These are phyloP conservation scores for Physella acuta DNA, from an alignment of 1,140 invertebrate genomes.

Conservation along the genomic window DNA sequence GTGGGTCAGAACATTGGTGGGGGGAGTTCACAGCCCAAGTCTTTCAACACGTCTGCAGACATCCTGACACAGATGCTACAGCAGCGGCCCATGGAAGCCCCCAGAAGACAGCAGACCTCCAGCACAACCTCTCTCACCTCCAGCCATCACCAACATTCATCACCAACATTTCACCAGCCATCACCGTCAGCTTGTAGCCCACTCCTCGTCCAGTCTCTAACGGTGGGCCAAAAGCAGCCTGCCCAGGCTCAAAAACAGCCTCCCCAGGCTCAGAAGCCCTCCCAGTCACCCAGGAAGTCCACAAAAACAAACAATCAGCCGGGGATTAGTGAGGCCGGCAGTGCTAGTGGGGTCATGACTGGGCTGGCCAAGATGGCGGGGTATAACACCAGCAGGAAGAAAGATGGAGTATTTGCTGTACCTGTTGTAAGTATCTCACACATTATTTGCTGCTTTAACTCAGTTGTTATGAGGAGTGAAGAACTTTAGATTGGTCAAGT, in stretches of 20 bases:
- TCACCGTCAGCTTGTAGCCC: constrained; percentile 3
- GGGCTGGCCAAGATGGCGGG: not conserved
- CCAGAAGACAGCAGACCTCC: constrained; percentile 2
- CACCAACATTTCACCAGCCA: not conserved
- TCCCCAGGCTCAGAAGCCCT: not conserved
- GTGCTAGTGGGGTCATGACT: constrained; percentile 19
- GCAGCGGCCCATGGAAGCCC: constrained; percentile 7
- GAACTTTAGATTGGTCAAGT: too few species aligned
- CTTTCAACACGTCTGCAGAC: not conserved
- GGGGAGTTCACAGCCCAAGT: too few species aligned
- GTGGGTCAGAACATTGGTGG: constrained; percentile 2
- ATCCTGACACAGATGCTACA: constrained; percentile 1
- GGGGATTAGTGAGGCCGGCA: not conserved
- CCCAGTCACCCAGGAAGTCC: constrained; percentile 1
- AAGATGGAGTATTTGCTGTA: constrained; percentile 13
- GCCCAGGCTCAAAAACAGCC: not conserved
- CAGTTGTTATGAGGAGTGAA: too few species aligned
- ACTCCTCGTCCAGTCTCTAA: constrained; percentile 2
- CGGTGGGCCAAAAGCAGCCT: constrained; percentile 8
- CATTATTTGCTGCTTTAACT: too few species aligned
- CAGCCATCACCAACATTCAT: constrained; percentile 13
- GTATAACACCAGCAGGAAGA: constrained; percentile 18
- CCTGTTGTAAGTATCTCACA: constrained; percentile 21
- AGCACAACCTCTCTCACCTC: constrained; percentile 3
- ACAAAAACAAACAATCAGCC: not conserved